Evolutionary conservation across 2,888 invertebrate species (phyloP).

Genomic region (Ecliptopera silaceata): DNA sequence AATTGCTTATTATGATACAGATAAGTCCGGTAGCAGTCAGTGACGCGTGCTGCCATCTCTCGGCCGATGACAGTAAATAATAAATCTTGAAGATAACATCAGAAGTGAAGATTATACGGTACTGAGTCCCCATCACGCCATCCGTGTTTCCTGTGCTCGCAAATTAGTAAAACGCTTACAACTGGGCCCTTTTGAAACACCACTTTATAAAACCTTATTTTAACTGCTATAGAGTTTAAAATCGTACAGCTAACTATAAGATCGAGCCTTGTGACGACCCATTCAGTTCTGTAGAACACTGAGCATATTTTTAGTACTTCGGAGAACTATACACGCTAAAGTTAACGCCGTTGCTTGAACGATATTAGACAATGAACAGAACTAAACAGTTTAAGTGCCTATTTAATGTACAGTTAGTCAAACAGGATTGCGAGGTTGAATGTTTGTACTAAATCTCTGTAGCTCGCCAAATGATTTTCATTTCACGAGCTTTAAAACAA

Average conservation of each 20-base stretch:
- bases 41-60: conserved; percentile 81
- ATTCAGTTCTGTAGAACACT: conserved; percentile 53
- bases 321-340: conserved; percentile 64
- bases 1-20: conserved; percentile 46
- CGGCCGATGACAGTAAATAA: conserved; percentile 77
- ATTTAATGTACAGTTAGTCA: conserved; percentile 58
- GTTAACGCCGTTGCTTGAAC: conserved; percentile 62
- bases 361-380: conserved; percentile 70
- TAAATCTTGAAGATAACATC: conserved; percentile 81
- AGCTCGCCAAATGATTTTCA: neutral
- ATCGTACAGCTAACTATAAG: conserved; percentile 32
- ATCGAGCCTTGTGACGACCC: conserved; percentile 24
- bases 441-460: conserved; percentile 22
- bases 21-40: conserved; percentile 66
- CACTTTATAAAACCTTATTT: conserved; percentile 42
- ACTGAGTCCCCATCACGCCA: conserved; percentile 75
- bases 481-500: neutral
- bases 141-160: conserved; percentile 79
- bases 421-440: conserved; percentile 35
- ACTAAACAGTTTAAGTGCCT: conserved; percentile 60
- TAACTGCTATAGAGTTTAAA: conserved; percentile 44
- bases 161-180: conserved; percentile 77
- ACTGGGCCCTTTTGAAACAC: conserved; percentile 52
- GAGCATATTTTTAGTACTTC: conserved; percentile 78
- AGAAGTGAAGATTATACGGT: conserved; percentile 80